A percentile compares a stretch with the other conserved stretches of the same genome.
Evolutionary conservation across 2,113 vertebrate species (phyloP).

Genomic region (Eudyptes chrysolophus): DNA sequence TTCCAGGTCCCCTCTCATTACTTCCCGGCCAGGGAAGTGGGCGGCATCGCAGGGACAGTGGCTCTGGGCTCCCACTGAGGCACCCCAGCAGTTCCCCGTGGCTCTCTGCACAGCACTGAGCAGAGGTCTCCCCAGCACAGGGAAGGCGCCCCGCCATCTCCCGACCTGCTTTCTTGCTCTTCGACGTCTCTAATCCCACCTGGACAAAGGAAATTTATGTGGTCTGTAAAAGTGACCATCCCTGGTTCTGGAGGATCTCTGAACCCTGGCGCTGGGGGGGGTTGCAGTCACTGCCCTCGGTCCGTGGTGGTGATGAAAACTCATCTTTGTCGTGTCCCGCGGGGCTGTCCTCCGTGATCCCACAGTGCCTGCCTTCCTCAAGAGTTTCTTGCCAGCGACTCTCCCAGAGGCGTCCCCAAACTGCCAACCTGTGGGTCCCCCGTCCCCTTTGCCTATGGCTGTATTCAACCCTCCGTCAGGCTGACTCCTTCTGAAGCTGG

Average conservation of each 20-base stretch:
- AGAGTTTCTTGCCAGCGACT: background rate
- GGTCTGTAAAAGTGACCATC: background rate
- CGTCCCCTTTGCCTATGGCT: accelerated
- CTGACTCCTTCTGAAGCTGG: background rate
- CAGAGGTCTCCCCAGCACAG: background rate
- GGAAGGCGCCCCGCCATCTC: background rate
- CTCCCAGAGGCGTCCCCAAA: background rate
- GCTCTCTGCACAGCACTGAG: background rate
- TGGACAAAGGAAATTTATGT: accelerated
- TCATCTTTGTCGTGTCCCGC: background rate
- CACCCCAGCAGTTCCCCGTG: accelerated
- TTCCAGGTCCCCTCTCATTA: background rate
- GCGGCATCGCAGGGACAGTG: background rate
- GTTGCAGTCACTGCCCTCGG: background rate
- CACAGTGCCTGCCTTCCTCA: background rate
- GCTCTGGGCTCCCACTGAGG: background rate
- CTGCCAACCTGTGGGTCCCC: background rate
- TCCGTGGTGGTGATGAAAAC: background rate
- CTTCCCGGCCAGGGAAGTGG: background rate
- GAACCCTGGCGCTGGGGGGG: accelerated
- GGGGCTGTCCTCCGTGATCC: background rate
- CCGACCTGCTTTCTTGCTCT: background rate
- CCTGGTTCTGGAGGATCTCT: accelerated
- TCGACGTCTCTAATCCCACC: background rate
- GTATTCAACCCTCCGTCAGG: accelerated